These are phyloP conservation scores for Myzus persicae DNA, from an alignment of 1,140 invertebrate species.

Conservation along the genomic window DNA sequence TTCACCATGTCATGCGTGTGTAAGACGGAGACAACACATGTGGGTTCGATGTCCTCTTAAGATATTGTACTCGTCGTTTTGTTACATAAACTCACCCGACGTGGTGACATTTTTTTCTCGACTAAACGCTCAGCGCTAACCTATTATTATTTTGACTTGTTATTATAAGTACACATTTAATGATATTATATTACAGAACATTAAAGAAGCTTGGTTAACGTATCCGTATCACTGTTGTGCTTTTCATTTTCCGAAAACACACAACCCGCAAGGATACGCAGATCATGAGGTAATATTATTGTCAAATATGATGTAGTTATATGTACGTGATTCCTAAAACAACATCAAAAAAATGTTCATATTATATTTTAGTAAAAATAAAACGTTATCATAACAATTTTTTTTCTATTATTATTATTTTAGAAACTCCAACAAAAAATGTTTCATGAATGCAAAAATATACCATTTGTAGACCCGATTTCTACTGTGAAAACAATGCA, in stretches of 20 bases:
- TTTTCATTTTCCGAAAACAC: conserved; percentile 81
- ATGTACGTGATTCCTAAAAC: neutral
- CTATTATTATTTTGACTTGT: neutral
- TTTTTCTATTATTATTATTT: neutral
- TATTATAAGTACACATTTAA: neutral
- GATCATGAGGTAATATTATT: conserved; percentile 67
- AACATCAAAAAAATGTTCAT: neutral
- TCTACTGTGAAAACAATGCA: neutral
- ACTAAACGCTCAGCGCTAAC: neutral
- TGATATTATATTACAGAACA: conserved; percentile 65
- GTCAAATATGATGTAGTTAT: neutral
- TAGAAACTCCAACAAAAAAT: conserved; percentile 38
- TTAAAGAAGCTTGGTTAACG: conserved; percentile 72
- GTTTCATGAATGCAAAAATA: neutral
- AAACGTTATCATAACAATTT: too few relatives aligned
- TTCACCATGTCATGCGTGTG: too few relatives aligned
- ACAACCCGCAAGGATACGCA: conserved; percentile 74
- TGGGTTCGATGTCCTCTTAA: too few relatives aligned
- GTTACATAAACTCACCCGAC: neutral
- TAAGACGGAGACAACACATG: too few relatives aligned
- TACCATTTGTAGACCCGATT: neutral
- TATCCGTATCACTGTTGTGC: conserved; percentile 92
- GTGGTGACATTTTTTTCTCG: neutral
- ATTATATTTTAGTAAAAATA: too few relatives aligned
- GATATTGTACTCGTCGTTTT: neutral